Evolutionary conservation across 1,140 invertebrate species (phyloP), one percentile per base, ranked within the genome.

Genomic region (Pararge aegeria): DNA sequence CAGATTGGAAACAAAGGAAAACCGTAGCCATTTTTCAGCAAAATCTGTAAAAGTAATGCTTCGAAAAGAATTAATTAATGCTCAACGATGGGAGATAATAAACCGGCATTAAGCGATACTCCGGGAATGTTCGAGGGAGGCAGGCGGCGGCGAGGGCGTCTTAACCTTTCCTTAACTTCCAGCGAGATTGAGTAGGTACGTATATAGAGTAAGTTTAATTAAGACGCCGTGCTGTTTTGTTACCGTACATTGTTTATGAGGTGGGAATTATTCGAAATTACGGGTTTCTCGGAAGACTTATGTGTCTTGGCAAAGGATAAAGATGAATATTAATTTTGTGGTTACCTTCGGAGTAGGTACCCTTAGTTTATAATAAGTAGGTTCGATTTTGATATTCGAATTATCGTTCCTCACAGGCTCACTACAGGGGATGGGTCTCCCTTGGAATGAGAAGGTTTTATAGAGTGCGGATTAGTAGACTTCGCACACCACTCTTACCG

Each of bases 121-220:
- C 84, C 76, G 70, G 78, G 78, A 79, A 81, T 85, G 81, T 85
- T 88, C 74, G 83, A 78, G 78, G 59, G 68, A 64, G 59, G 65
- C 19, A 65, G 63, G 64, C 40, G 64, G 53, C 50, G 68, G 55
- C 7, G 69, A 66, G 64, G 70, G 70, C 53, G 76, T 59, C 71
- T 79, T 85, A 85, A 88, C 85, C 83, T 88, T 86, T 86, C 80
- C 80, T 82, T 86, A 88, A 88, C 81, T 88, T 86, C 73, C 64
- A 83, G 85, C 75, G 85, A 85, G 83, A 82, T 85, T 83, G 82
- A 83, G 78, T 80, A 80, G 61, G 75, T 80, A 88, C 80, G 66
- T 80, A 78, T 81, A 88, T 83, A 85, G 84, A 87, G 81, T 61
- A 73, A 83, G 69, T 87, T 82, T 79, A 82, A 84, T 83, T 83